Percentiles rank a stretch among this genome's conserved stretches.
These are phyloP conservation scores for Sinocyclocheilus grahami DNA, from an alignment of 2,113 vertebrate species.

Conservation along the genomic window DNA sequence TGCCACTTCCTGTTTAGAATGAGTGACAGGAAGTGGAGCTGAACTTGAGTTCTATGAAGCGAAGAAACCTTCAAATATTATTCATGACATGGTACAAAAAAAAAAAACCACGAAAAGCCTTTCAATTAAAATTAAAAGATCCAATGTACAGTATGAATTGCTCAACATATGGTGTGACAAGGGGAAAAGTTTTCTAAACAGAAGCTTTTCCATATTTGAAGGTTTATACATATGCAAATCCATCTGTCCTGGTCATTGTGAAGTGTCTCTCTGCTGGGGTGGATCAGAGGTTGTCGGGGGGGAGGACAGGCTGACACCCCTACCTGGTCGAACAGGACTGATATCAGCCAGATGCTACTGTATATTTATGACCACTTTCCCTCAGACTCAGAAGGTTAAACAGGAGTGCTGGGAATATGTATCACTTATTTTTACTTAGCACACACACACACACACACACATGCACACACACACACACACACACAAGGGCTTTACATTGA, in stretches of 20 bases:
- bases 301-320: constrained; percentile 66
- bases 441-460: constrained; percentile 27
- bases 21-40: constrained; percentile 40
- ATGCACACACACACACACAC: background rate
- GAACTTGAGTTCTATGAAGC: constrained; percentile 17
- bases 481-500: background rate
- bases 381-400: constrained; percentile 61
- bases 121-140: background rate
- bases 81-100: background rate
- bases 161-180: constrained; percentile 70
- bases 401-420: constrained; percentile 60
- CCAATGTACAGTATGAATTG: constrained; percentile 14
- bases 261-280: constrained; percentile 67
- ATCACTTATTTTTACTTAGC: constrained; percentile 34
- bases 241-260: constrained; percentile 71
- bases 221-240: constrained; percentile 79
- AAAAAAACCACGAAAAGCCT: constrained; percentile 11
- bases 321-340: constrained; percentile 41
- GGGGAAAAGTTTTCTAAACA: constrained; percentile 63
- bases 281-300: constrained; percentile 66
- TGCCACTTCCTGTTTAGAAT: constrained; percentile 42
- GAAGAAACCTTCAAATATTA: background rate
- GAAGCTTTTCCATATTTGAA: constrained; percentile 67
- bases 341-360: constrained; percentile 75
- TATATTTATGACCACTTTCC: constrained; percentile 76